Percentiles rank a stretch among this genome's conserved stretches.
phyloP scores from a whole-genome alignment of 2,888 invertebrate genomes.

The Melipona beecheii region DNA sequence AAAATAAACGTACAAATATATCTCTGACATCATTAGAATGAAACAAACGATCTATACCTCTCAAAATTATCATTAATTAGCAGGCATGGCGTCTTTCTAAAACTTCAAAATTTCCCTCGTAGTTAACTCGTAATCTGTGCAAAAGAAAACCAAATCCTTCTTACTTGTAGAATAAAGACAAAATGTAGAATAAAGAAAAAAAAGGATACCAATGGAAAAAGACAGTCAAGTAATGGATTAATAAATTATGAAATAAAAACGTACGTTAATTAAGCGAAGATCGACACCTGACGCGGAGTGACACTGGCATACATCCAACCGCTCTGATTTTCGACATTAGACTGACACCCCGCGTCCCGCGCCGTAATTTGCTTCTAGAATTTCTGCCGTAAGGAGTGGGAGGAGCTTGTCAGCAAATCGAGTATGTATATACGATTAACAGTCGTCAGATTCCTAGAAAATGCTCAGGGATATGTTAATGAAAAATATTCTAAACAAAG shows the following conservation, averaged over 20 bases:
- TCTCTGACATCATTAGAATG: neutral
- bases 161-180: neutral
- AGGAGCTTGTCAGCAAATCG: rapidly evolving
- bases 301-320: neutral
- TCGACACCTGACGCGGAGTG: neutral
- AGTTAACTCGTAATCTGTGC: neutral
- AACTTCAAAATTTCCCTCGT: neutral
- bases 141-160: neutral
- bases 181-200: neutral
- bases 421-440: neutral
- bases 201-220: neutral
- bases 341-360: neutral
- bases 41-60: neutral
- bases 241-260: neutral
- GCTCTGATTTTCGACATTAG: neutral
- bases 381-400: neutral
- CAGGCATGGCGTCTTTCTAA: neutral
- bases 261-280: neutral
- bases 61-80: neutral
- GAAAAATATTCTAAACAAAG: neutral
- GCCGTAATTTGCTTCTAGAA: rapidly evolving
- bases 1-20: neutral
- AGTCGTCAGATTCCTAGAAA: neutral
- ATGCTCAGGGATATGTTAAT: neutral
- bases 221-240: neutral